Conservation (phyloP, 2,113 vertebrate species). For the Sciurus niger region DNA sequence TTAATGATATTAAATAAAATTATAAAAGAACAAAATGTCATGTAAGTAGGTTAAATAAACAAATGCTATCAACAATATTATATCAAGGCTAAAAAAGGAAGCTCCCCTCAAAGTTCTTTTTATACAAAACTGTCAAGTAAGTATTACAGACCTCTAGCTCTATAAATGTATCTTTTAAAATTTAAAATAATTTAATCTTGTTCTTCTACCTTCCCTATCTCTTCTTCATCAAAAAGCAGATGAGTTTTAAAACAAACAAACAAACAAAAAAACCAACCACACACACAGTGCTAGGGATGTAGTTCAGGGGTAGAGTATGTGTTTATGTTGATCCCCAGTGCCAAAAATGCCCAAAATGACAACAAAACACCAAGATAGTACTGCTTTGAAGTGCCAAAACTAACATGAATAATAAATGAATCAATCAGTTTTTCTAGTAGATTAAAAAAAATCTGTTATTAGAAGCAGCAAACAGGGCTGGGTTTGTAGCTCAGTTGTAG, state of each 20-base stretch:
- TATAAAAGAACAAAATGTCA: constrained; percentile 6
- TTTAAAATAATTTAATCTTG: constrained; percentile 61
- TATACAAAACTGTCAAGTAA: constrained; percentile 17
- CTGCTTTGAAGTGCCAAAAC: background rate
- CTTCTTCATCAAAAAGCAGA: constrained; percentile 57
- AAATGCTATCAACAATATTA: constrained; percentile 12
- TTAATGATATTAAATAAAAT: constrained; percentile 22
- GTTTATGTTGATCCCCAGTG: background rate
- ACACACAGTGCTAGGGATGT: background rate
- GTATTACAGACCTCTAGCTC: background rate
- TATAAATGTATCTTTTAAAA: constrained; percentile 31
- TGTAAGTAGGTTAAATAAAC: constrained; percentile 10
- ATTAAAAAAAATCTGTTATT: background rate
- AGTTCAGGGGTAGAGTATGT: background rate
- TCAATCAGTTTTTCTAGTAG: constrained; percentile 1
- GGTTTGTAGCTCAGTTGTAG: too few relatives aligned
- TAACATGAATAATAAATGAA: constrained; percentile 14
- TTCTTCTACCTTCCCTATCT: background rate
- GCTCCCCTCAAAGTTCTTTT: background rate
- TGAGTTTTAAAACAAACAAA: background rate
- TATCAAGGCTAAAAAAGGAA: constrained; percentile 34
- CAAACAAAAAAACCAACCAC: background rate
- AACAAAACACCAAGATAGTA: background rate
- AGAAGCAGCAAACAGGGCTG: too few relatives aligned
- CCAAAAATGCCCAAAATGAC: background rate